Percentiles rank a stretch among this genome's conserved stretches.
These are phyloP conservation scores for Numenius arquata DNA, from an alignment of 2,113 vertebrate species.

Conservation along the genomic window DNA sequence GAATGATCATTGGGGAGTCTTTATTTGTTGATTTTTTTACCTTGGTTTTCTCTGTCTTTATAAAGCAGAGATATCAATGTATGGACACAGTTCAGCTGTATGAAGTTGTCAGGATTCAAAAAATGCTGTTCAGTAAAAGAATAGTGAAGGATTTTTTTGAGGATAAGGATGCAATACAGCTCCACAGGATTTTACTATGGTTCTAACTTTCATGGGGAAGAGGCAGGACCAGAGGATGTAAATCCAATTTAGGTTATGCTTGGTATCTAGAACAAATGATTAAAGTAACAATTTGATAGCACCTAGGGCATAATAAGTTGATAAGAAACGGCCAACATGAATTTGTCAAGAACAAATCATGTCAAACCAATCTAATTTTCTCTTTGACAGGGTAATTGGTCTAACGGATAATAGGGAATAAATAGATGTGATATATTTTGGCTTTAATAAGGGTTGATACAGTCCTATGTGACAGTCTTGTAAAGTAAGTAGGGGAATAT, in stretches of 20 bases:
- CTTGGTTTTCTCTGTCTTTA: not conserved
- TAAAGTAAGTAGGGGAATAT: not conserved
- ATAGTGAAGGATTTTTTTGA: not conserved
- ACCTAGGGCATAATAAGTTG: not conserved
- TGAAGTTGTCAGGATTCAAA: not conserved
- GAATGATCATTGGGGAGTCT: not conserved
- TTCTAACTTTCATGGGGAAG: not conserved
- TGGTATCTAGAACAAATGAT: slow-evolving; percentile 3
- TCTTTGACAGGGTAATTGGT: slow-evolving; percentile 11
- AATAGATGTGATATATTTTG: slow-evolving; percentile 24
- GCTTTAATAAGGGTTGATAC: not conserved
- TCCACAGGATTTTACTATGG: not conserved
- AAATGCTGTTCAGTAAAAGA: not conserved
- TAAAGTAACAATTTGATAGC: not conserved
- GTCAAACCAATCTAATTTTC: slow-evolving; percentile 39
- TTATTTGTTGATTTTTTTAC: not conserved
- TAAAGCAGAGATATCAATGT: not conserved
- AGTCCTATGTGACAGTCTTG: not conserved
- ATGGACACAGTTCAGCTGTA: not conserved
- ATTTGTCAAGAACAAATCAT: slow-evolving; percentile 29
- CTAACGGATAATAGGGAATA: not conserved
- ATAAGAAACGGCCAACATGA: slow-evolving; percentile 15
- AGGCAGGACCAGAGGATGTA: not conserved
- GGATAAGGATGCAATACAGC: not conserved
- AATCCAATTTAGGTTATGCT: not conserved